phyloP scores from a whole-genome alignment of 2,113 vertebrate genomes.

The Cisticola juncidis region DNA sequence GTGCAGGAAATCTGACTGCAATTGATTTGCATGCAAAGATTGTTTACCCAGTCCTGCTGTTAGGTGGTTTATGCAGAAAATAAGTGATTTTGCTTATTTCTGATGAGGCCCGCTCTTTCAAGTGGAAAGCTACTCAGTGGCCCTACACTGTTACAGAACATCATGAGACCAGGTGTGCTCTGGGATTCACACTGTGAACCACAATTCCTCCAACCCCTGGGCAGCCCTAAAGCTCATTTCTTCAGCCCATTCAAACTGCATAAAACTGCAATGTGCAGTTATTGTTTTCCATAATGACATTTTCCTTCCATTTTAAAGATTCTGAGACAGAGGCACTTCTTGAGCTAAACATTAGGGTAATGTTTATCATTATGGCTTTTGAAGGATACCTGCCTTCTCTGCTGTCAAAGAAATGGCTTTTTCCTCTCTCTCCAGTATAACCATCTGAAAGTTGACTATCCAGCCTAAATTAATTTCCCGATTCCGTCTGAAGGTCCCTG shows the following conservation, averaged over 20 bases:
- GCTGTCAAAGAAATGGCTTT: neutral
- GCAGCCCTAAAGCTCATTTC: neutral
- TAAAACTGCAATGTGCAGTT: neutral
- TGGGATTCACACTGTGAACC: neutral
- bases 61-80: slow-evolving; percentile 42
- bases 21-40: slow-evolving; percentile 35
- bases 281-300: neutral
- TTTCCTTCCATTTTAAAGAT: neutral
- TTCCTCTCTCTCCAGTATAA: neutral
- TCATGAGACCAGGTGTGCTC: neutral
- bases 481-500: neutral
- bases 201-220: neutral
- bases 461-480: neutral
- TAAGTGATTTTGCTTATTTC: neutral
- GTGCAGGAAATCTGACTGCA: slow-evolving; percentile 18
- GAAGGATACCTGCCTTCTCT: neutral
- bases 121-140: neutral
- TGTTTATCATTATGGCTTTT: neutral
- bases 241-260: neutral
- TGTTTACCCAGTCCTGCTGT: slow-evolving; percentile 35
- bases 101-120: neutral
- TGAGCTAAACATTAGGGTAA: neutral
- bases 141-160: neutral
- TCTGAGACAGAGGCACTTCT: neutral
- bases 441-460: neutral